Percentiles rank a stretch among this genome's conserved stretches.
phyloP scores from a whole-genome alignment of 2,888 invertebrate species.

The Selenia dentaria region DNA sequence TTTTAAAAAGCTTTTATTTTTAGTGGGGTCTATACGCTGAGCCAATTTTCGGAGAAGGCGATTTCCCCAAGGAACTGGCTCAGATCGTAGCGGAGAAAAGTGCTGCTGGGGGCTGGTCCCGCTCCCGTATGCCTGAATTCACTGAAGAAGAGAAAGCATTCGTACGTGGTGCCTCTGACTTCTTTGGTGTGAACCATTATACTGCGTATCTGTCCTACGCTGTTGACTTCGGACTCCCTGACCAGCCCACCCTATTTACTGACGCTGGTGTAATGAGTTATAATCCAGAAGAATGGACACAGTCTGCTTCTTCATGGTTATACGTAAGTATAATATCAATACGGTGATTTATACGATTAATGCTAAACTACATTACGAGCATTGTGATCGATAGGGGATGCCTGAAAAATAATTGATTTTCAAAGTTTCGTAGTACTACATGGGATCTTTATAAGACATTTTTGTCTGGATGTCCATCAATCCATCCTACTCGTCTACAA shows the following conservation, averaged over 20 bases:
- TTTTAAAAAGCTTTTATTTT: no score
- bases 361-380: no score
- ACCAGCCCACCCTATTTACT: slow-evolving; percentile 34
- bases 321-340: background rate
- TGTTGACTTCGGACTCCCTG: slow-evolving; percentile 15
- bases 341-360: no score
- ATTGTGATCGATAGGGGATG: no score
- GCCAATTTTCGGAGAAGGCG: slow-evolving; percentile 77
- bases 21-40: slow-evolving; percentile 75
- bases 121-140: slow-evolving; percentile 74
- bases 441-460: no score
- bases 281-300: slow-evolving; percentile 47
- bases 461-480: no score
- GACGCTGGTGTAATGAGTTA: slow-evolving; percentile 44
- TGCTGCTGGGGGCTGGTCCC: slow-evolving; percentile 60
- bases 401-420: no score
- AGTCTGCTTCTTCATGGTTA: slow-evolving; percentile 45
- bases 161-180: slow-evolving; percentile 59
- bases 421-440: no score
- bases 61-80: slow-evolving; percentile 77
- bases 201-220: slow-evolving; percentile 62
- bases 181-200: slow-evolving; percentile 88
- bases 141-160: slow-evolving; percentile 61
- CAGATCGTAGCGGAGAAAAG: slow-evolving; percentile 73
- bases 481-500: no score